Base-by-base conservation (phyloP, 2,113 vertebrate species). In the Lutjanus erythropterus region DNA sequence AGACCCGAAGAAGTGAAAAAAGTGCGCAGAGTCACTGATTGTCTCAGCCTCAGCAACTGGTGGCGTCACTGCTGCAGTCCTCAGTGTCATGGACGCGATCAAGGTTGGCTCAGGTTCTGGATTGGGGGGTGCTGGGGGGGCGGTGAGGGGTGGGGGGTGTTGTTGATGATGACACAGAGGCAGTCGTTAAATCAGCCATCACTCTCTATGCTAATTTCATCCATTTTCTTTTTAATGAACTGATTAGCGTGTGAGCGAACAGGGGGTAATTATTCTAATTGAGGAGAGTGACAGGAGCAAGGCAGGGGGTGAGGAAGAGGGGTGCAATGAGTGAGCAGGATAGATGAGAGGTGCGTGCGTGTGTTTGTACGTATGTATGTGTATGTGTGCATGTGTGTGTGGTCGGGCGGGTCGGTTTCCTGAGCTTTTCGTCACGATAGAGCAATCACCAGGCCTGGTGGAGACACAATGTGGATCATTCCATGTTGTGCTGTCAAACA, bases 151-250 rank as follows among this genome's bases (percentile, higher is more conserved):
- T 29, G 39, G 29, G 14, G 55, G 82, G 55, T 58, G 64, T 18
- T 86, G 87, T 77, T 84, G 86, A 82, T 80, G 81, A 91, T 90
- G 92, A 91, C 88, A 93, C 85, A 83, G 87, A 92, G 66, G 86
- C 86, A 47, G 82, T 78, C 23, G 86, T 89, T 93, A 93, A 94
- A 94, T 94, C 92, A 94, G 88, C 91, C 85, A 29, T 86, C 90
- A 88, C 83, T 92, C 88, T 92, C 83, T 94, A 92, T 93, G 92
- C 89, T 92, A 94, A 94, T 94, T 93, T 93, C 90, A 90, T 93
- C 90, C 91, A 94, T 95, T 95, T 95, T 93, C 90, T 93, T 95
- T 93, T 95, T 95, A 95, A 95, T 95, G 95, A 95, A 95, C 92
- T 94, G 94, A 95, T 95, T 95, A 94, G 92, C 71, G 90, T 88